phyloP scores from a whole-genome alignment of 2,888 invertebrate genomes.

The Trachelus stipa region DNA sequence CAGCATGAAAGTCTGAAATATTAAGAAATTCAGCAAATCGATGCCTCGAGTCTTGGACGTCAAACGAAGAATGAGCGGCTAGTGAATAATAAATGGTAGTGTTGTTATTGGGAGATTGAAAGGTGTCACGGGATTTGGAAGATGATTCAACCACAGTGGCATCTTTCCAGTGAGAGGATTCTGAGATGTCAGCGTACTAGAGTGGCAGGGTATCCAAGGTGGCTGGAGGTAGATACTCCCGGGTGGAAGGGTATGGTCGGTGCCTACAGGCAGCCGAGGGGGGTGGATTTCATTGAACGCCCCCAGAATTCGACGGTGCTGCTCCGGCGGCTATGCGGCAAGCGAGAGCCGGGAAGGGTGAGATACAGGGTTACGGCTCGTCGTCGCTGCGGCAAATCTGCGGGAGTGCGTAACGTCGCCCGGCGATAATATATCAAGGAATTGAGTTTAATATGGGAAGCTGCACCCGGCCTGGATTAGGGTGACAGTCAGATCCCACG shows the following conservation, averaged over 20 bases:
- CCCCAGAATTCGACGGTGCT: constrained; percentile 59
- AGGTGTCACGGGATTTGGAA: not conserved
- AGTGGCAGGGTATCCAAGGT: not conserved
- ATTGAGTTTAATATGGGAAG: constrained; percentile 18
- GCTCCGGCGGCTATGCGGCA: constrained; percentile 53
- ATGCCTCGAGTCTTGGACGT: not conserved
- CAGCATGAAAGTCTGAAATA: not conserved
- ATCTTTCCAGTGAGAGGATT: not conserved
- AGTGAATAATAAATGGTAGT: not conserved
- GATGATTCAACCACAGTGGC: not conserved
- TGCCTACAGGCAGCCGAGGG: constrained; percentile 25
- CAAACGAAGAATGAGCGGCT: not conserved
- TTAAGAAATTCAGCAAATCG: not conserved
- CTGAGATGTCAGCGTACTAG: not conserved
- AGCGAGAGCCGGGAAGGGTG: constrained; percentile 24
- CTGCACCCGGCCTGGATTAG: constrained; percentile 54
- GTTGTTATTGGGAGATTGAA: not conserved
- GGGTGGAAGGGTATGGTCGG: constrained; percentile 21
- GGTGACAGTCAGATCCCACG: constrained; percentile 34
- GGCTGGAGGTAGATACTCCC: not conserved
- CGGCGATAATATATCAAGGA: not conserved
- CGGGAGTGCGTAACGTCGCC: constrained; percentile 40
- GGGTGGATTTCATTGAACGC: constrained; percentile 58
- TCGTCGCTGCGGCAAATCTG: constrained; percentile 60
- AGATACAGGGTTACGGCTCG: constrained; percentile 38